phyloP scores from a whole-genome alignment of 2,797 vertebrate genomes.

The Cetoscarus ocellatus region DNA sequence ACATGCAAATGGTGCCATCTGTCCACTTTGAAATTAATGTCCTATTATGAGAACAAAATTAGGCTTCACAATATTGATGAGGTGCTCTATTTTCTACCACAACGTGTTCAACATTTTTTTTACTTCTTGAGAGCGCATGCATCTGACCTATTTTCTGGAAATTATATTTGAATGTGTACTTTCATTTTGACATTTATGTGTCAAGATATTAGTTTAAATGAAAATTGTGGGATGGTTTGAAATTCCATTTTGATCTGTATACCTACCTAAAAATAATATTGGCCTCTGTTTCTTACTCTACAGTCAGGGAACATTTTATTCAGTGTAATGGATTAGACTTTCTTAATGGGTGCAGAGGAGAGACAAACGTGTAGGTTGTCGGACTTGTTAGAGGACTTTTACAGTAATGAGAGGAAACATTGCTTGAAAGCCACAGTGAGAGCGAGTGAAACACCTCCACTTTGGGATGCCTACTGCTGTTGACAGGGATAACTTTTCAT shows the following conservation, averaged over 20 bases:
- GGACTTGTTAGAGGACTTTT: slow-evolving; percentile 62
- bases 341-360: slow-evolving; percentile 11
- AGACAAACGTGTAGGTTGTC: slow-evolving; percentile 57
- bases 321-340: slow-evolving; percentile 46
- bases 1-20: slow-evolving; percentile 77
- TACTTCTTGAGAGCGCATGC: neutral
- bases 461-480: slow-evolving; percentile 45
- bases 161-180: neutral
- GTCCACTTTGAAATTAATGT: slow-evolving; percentile 76
- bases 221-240: neutral
- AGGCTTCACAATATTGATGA: slow-evolving; percentile 66
- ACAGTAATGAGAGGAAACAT: slow-evolving; percentile 65
- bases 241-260: neutral
- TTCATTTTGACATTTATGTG: neutral
- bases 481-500: slow-evolving; percentile 40
- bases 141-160: slow-evolving; percentile 17
- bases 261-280: too few species aligned
- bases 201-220: neutral
- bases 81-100: slow-evolving; percentile 45
- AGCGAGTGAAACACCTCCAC: slow-evolving; percentile 43
- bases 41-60: slow-evolving; percentile 69
- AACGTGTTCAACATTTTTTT: slow-evolving; percentile 12
- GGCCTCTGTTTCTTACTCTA: neutral
- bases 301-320: slow-evolving; percentile 11
- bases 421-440: slow-evolving; percentile 52